Conservation (phyloP, 2,113 vertebrate genomes). For the Vimba vimba region DNA sequence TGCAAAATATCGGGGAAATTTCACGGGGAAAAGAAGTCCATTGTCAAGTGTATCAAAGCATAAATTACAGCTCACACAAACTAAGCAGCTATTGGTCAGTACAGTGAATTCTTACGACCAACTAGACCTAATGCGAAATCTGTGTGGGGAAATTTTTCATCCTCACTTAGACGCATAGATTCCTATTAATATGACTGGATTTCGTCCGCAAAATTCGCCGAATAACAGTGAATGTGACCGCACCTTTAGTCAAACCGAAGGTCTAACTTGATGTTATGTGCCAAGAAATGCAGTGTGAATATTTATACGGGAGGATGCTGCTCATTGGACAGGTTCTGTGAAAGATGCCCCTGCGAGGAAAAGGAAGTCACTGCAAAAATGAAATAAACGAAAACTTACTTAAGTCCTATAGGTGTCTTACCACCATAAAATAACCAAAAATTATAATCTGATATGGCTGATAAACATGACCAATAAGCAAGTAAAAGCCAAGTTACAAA, state of each 20-base stretch:
- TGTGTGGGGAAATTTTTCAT: neutral
- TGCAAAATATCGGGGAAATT: neutral
- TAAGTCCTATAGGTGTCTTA: neutral
- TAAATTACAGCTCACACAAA: neutral
- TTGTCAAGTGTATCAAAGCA: neutral
- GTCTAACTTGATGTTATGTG: neutral
- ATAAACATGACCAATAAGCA: neutral
- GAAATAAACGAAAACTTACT: neutral
- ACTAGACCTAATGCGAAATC: neutral
- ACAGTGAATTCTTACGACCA: neutral
- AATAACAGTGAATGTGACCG: neutral
- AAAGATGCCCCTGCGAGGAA: conserved; percentile 13
- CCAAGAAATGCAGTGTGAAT: neutral
- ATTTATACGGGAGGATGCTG: neutral
- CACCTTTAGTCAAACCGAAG: neutral
- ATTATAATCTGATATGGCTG: neutral
- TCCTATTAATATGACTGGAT: neutral
- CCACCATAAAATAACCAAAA: neutral
- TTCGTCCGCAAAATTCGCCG: neutral
- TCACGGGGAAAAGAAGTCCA: neutral
- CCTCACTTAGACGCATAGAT: neutral
- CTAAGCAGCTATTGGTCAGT: neutral
- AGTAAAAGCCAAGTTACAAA: conserved; percentile 13
- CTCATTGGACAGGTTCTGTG: neutral
- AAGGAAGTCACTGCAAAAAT: conserved; percentile 17